These are phyloP conservation scores for Apodemia hepburni DNA, from an alignment of 2,888 invertebrate species.

Conservation along the genomic window DNA sequence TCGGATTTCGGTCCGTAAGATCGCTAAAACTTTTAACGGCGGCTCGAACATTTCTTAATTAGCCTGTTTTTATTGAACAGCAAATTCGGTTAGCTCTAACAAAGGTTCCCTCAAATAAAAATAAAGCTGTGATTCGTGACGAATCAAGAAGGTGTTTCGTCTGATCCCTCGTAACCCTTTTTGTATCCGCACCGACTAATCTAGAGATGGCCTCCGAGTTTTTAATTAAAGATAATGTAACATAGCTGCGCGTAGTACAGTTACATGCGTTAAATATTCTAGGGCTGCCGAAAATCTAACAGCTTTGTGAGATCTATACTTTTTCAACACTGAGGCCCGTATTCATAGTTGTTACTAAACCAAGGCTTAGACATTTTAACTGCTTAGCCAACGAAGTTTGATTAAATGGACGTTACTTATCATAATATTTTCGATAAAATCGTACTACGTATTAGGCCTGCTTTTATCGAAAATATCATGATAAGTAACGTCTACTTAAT, in stretches of 20 bases:
- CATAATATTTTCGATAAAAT: too few species aligned
- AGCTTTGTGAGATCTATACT: background rate
- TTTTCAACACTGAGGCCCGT: too few species aligned
- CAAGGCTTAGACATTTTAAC: too few species aligned
- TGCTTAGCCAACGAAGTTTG: too few species aligned
- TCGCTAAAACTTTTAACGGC: slow-evolving; percentile 60
- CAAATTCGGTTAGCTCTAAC: slow-evolving; percentile 76
- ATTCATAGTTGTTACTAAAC: too few species aligned
- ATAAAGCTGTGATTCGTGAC: slow-evolving; percentile 74
- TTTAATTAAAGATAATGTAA: slow-evolving; percentile 77
- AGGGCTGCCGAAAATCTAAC: slow-evolving; percentile 45
- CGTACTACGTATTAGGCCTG: too few species aligned
- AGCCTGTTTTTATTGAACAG: slow-evolving; percentile 71
- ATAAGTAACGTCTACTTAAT: too few species aligned
- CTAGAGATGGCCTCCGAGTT: slow-evolving; percentile 68
- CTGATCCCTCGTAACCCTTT: slow-evolving; percentile 69
- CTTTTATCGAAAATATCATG: too few species aligned
- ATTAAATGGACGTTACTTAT: too few species aligned
- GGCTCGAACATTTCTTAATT: slow-evolving; percentile 75
- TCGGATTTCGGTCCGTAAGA: slow-evolving; percentile 49
- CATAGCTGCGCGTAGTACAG: slow-evolving; percentile 69
- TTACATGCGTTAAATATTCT: slow-evolving; percentile 37
- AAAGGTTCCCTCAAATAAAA: slow-evolving; percentile 74
- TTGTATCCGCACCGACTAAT: slow-evolving; percentile 72
- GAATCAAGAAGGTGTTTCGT: slow-evolving; percentile 74